Base-by-base conservation (phyloP, 2,797 vertebrate species). In the Adelosebastes latens region DNA sequence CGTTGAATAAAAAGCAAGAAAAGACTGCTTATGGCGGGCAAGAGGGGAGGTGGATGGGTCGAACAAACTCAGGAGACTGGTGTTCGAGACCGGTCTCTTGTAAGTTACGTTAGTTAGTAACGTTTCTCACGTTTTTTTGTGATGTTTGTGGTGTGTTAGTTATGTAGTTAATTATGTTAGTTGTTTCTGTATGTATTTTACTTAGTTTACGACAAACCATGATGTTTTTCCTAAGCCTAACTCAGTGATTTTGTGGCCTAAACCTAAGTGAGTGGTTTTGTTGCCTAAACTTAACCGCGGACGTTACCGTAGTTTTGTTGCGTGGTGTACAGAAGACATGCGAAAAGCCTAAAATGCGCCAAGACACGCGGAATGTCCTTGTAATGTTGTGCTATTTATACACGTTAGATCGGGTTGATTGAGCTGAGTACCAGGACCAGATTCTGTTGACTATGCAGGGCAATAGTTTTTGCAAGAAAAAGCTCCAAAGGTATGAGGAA, bases 401-500 rank as follows among this genome's bases (percentile, higher is more conserved):
- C 13, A 20, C 8, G 8, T 52, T 9, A 52, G 49, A 52, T 52
- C 18, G 20, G 49, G 20, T 46, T 52, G 49, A 52, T 46, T 65
- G 39, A 46, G 24, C 10, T 29, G 39, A 49, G 64, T 49, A 49
- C 2, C 46, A 14, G 10, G 27, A 39, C 16, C 2, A 29, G 39
- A 65, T 65, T 46, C 13, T 69, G n/a, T 8, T 16, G 65, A 49
- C 46, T 24, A 56, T 62, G 14, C 24, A 49, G 55, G 62, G 22
- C 42, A 75, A 59, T 34, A 46, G 31, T 67, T 75, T 72, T 74
- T 24, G 59, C 13, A 72, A 75, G 66, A 46, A 53, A 32, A 68
- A 20, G 5, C 9, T 65, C 14, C 9, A 27, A 16, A 39, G 14
- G 6, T 68, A 65, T 71, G 32, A 73, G 81, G 83, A 91, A 86